phyloP scores from a whole-genome alignment of 2,888 invertebrate genomes.

The Torymus auratus region DNA sequence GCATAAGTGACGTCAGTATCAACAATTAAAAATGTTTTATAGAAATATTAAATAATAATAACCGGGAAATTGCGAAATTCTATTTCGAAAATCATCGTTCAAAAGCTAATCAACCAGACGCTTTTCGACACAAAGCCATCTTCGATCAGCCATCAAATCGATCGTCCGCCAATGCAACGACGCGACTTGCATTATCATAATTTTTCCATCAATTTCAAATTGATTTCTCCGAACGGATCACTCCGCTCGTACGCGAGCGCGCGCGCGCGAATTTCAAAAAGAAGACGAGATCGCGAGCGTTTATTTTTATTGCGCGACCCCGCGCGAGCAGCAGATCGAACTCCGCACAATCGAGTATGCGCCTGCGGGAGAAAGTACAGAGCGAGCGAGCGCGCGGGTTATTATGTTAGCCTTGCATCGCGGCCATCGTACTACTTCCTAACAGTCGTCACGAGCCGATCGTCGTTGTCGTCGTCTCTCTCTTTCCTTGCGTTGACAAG shows the following conservation, averaged over 20 bases:
- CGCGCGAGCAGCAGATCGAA: conserved; percentile 20
- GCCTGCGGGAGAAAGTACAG: conserved; percentile 69
- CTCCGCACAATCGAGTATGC: conserved; percentile 30
- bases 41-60: too few species aligned
- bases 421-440: conserved; percentile 67
- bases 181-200: conserved; percentile 4
- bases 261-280: not conserved
- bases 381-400: conserved; percentile 56
- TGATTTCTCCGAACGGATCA: not conserved
- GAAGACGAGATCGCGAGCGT: not conserved
- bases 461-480: conserved; percentile 3
- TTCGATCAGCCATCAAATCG: conserved; percentile 18
- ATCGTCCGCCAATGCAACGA: not conserved
- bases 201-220: conserved; percentile 33
- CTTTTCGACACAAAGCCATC: conserved; percentile 1
- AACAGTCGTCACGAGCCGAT: conserved; percentile 36
- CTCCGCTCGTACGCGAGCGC: too few species aligned
- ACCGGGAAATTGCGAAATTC: too few species aligned
- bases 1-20: too few species aligned
- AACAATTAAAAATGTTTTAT: too few species aligned
- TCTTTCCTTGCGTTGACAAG: conserved; percentile 59
- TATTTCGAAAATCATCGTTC: not conserved
- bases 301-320: conserved; percentile 23
- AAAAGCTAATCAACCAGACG: not conserved
- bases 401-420: conserved; percentile 74